These are phyloP conservation scores for Phytoseiulus persimilis DNA, from an alignment of 2,888 invertebrate species.

Conservation along the genomic window DNA sequence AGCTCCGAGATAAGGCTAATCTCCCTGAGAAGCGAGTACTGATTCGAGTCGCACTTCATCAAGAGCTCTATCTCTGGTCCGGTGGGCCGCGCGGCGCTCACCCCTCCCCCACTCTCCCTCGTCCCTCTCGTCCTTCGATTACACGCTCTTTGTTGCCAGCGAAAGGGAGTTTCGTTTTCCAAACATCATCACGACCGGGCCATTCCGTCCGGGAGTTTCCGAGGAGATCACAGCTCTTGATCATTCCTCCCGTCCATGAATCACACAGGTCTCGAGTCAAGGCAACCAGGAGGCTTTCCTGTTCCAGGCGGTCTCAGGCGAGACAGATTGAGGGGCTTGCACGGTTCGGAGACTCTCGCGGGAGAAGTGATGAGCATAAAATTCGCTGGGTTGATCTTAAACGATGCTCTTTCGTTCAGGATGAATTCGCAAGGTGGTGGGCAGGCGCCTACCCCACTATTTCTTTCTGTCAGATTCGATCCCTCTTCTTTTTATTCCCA, in stretches of 20 bases:
- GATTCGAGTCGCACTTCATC: background rate
- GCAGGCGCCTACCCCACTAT: background rate
- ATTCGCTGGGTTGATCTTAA: background rate
- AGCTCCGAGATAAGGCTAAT: background rate
- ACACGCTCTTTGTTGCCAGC: background rate
- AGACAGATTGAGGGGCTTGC: background rate
- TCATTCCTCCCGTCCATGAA: no score
- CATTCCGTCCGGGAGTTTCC: no score
- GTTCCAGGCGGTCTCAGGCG: background rate
- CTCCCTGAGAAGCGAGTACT: background rate
- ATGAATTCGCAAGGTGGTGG: background rate
- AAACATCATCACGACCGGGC: no score
- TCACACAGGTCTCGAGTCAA: no score
- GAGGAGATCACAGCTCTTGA: no score
- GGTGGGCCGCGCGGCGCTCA: background rate
- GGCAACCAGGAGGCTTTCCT: background rate
- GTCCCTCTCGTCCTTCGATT: background rate
- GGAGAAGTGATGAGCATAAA: background rate
- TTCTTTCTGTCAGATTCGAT: constrained; percentile 5
- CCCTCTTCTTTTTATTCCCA: background rate
- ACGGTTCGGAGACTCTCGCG: background rate
- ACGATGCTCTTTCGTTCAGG: constrained; percentile 5
- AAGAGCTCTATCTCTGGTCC: background rate
- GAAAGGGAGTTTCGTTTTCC: no score
- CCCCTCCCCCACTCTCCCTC: background rate